A percentile compares a stretch with the other conserved stretches of the same genome.
Evolutionary conservation across 2,888 invertebrate species (phyloP).

Genomic region (Vesta saturnalis): DNA sequence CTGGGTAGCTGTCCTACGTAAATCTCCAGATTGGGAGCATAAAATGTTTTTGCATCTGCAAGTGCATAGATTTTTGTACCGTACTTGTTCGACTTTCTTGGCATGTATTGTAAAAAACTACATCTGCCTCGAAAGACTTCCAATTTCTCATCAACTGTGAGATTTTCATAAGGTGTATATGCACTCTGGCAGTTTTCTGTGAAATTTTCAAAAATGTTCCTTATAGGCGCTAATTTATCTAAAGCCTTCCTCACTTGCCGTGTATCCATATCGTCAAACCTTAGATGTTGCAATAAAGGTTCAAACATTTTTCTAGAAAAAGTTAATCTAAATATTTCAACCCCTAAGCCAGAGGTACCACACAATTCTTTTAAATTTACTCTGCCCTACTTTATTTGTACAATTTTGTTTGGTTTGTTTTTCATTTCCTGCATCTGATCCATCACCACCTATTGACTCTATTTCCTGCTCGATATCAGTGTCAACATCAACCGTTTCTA

Average conservation of each 20-base stretch:
- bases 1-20: constrained; percentile 43
- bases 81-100: background rate
- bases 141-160: background rate
- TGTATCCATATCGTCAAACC: background rate
- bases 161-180: background rate
- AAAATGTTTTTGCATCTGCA: background rate
- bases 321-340: too few species aligned
- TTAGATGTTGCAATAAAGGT: too few species aligned
- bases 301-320: too few species aligned
- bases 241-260: too few species aligned
- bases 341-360: too few species aligned
- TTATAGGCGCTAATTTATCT: constrained; percentile 19
- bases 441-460: too few species aligned
- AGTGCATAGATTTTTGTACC: background rate
- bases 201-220: background rate
- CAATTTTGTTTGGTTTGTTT: too few species aligned
- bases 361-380: too few species aligned
- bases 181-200: constrained; percentile 3
- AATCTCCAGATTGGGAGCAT: background rate
- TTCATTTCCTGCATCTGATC: too few species aligned
- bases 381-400: too few species aligned
- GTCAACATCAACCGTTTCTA: too few species aligned
- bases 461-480: too few species aligned
- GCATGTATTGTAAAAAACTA: background rate
- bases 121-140: background rate